These are phyloP conservation scores for Hypomecis punctinalis DNA, from an alignment of 2,888 invertebrate species.

Conservation along the genomic window DNA sequence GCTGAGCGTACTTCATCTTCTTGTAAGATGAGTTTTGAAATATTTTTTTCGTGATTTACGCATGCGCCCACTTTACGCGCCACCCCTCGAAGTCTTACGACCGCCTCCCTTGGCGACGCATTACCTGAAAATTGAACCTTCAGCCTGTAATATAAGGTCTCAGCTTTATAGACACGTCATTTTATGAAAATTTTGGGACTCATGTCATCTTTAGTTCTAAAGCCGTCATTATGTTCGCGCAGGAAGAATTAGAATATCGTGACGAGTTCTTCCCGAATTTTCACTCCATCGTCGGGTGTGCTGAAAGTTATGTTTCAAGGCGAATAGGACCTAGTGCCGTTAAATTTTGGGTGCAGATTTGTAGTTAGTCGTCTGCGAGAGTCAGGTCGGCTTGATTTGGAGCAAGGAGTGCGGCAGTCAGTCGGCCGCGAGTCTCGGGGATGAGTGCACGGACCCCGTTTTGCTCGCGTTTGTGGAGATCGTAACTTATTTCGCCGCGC, in stretches of 20 bases:
- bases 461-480: conserved; percentile 50
- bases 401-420: conserved; percentile 68
- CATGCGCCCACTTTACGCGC: conserved; percentile 82
- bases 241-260: conserved; percentile 80
- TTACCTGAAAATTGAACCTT: conserved; percentile 76
- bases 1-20: conserved; percentile 43
- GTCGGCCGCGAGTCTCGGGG: conserved; percentile 75
- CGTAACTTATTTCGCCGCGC: conserved; percentile 76
- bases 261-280: conserved; percentile 65
- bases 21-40: conserved; percentile 67
- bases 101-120: conserved; percentile 74
- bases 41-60: conserved; percentile 74
- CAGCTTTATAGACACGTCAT: conserved; percentile 58
- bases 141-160: conserved; percentile 59
- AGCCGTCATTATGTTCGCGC: conserved; percentile 79
- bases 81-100: conserved; percentile 83
- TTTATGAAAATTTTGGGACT: conserved; percentile 66
- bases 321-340: conserved; percentile 50
- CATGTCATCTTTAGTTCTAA: conserved; percentile 76
- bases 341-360: conserved; percentile 55
- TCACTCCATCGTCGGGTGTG: conserved; percentile 54
- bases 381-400: conserved; percentile 62
- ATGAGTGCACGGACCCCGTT: conserved; percentile 58
- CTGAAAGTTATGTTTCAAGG: conserved; percentile 35
- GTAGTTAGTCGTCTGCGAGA: conserved; percentile 38